Evolutionary conservation across 2,888 invertebrate species (phyloP).

Genomic region (Yponomeuta sedellus): DNA sequence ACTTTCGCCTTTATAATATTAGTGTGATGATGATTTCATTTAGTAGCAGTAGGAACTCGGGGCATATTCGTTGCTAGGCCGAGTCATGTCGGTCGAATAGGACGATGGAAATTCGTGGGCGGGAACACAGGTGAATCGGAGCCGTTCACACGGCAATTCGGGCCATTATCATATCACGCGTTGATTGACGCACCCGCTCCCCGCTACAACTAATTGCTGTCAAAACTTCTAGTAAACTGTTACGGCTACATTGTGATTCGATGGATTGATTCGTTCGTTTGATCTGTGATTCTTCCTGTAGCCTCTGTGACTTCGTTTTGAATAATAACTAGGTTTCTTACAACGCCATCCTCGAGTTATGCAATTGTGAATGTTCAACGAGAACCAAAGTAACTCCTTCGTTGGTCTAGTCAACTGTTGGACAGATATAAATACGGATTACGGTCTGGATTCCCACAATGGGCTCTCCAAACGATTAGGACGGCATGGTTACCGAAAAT

Average conservation of each 20-base stretch:
- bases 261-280: background rate
- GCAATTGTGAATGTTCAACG: too few species aligned
- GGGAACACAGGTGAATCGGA: conserved; percentile 42
- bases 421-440: too few species aligned
- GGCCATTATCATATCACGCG: conserved; percentile 43
- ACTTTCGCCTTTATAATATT: too few species aligned
- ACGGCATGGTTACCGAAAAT: too few species aligned
- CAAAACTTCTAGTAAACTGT: background rate
- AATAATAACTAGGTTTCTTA: too few species aligned
- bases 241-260: background rate
- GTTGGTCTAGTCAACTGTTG: too few species aligned
- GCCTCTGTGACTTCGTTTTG: background rate
- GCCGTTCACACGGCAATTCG: conserved; percentile 51
- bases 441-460: too few species aligned
- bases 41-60: too few species aligned
- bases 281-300: background rate
- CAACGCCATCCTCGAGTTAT: too few species aligned
- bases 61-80: background rate
- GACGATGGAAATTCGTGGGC: conserved; percentile 10
- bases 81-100: background rate
- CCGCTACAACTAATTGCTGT: background rate
- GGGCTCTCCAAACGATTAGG: too few species aligned
- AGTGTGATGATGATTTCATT: too few species aligned
- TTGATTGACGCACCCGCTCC: conserved; percentile 36
- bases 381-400: too few species aligned